Evolutionary conservation across 2,888 invertebrate species (phyloP).

Genomic region (Apamea anceps): DNA sequence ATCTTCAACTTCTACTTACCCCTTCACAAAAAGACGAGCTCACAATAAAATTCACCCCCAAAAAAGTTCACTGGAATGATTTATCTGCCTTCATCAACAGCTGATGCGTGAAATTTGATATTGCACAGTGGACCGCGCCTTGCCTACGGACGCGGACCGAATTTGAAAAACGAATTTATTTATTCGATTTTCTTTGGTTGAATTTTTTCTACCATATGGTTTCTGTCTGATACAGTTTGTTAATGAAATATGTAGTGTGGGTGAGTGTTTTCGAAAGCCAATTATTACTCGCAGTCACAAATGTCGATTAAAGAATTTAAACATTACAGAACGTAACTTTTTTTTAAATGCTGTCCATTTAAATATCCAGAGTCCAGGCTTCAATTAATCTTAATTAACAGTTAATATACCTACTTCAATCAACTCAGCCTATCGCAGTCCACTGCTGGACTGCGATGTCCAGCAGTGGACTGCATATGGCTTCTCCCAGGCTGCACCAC

Average conservation of each 20-base stretch:
- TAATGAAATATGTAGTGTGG: not conserved
- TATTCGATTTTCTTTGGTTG: not conserved
- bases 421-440: not conserved
- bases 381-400: no score
- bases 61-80: conserved; percentile 45
- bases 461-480: no score
- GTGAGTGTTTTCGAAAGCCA: not conserved
- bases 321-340: not conserved
- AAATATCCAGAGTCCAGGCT: not conserved
- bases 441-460: not conserved
- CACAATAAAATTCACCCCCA: not conserved
- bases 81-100: conserved; percentile 57
- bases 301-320: not conserved
- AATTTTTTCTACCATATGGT: not conserved
- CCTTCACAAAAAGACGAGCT: conserved; percentile 15
- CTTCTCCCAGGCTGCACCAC: not conserved
- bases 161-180: conserved; percentile 34
- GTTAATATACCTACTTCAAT: not conserved
- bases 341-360: not conserved
- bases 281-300: not conserved
- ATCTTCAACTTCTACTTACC: not conserved
- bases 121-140: conserved; percentile 43
- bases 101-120: conserved; percentile 62
- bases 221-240: not conserved
- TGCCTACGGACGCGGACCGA: conserved; percentile 27